phyloP scores from a whole-genome alignment of 2,113 vertebrate genomes.

The Dicaeum eximium region DNA sequence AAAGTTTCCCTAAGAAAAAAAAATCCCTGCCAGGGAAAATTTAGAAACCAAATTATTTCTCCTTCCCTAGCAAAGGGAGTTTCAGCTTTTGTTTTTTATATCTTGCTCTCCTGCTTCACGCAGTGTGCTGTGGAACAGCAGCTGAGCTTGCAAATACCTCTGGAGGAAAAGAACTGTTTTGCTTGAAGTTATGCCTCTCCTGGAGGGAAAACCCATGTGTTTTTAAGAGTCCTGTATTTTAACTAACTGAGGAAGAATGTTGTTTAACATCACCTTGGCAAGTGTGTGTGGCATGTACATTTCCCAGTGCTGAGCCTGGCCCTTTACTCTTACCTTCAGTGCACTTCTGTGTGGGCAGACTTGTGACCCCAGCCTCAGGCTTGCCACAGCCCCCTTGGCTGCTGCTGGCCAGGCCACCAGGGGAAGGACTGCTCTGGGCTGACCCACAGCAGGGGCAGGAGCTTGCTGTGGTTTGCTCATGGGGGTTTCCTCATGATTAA shows the following conservation, averaged over 20 bases:
- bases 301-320: neutral
- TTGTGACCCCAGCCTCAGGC: neutral
- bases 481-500: neutral
- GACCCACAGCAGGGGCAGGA: neutral
- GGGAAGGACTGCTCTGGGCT: neutral
- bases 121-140: neutral
- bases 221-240: neutral
- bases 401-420: neutral
- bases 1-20: slow-evolving; percentile 54
- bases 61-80: neutral
- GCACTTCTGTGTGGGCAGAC: neutral
- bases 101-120: neutral
- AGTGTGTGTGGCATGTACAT: neutral
- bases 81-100: slow-evolving; percentile 44
- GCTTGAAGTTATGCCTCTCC: neutral
- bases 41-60: slow-evolving; percentile 16
- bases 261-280: neutral
- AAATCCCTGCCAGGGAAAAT: slow-evolving; percentile 64
- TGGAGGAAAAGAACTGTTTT: slow-evolving; percentile 17
- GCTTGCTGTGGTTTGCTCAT: neutral
- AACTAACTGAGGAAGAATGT: neutral
- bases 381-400: neutral
- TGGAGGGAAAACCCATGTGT: neutral
- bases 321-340: neutral
- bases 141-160: slow-evolving; percentile 28